These are phyloP conservation scores for Cryptocheilus praepositus DNA, from an alignment of 2,888 invertebrate species.

Conservation along the genomic window DNA sequence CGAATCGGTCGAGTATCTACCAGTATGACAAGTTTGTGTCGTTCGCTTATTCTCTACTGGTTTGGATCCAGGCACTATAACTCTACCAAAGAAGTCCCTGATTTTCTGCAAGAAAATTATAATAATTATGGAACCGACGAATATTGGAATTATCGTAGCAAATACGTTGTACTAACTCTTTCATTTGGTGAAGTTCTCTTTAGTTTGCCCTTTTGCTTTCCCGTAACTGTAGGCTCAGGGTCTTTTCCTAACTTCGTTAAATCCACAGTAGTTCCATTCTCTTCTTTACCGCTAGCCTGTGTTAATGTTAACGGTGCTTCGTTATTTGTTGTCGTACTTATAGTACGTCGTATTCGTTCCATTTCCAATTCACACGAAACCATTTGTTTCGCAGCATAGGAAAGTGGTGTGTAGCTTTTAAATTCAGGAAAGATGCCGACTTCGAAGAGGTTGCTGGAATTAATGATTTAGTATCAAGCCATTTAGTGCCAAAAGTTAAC, in stretches of 20 bases:
- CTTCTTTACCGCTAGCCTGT: background rate
- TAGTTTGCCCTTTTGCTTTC: conserved; percentile 70
- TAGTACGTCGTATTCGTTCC: conserved; percentile 62
- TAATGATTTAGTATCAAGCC: background rate
- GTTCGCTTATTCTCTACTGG: too few relatives aligned
- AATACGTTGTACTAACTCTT: conserved; percentile 40
- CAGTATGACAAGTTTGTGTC: background rate
- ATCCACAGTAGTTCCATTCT: background rate
- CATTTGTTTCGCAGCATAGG: conserved; percentile 68
- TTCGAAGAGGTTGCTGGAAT: conserved; percentile 61
- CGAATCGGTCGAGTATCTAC: conserved; percentile 19
- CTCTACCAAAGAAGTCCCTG: conserved; percentile 56
- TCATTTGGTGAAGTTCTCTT: conserved; percentile 39
- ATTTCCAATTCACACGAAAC: conserved; percentile 67
- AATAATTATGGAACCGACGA: background rate
- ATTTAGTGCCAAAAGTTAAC: conserved; percentile 37
- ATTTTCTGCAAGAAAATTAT: conserved; percentile 41
- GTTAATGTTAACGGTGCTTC: conserved; percentile 3
- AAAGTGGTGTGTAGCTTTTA: conserved; percentile 55
- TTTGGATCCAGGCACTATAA: conserved; percentile 19
- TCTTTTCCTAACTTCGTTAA: background rate
- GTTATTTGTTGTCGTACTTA: conserved; percentile 13
- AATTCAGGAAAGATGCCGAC: conserved; percentile 65
- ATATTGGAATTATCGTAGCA: background rate
- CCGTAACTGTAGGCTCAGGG: conserved; percentile 40